A percentile compares a stretch with the other conserved stretches of the same genome.
Conservation (phyloP, 64 coral and sea anemone genomes). For the Montipora sp. region DNA sequence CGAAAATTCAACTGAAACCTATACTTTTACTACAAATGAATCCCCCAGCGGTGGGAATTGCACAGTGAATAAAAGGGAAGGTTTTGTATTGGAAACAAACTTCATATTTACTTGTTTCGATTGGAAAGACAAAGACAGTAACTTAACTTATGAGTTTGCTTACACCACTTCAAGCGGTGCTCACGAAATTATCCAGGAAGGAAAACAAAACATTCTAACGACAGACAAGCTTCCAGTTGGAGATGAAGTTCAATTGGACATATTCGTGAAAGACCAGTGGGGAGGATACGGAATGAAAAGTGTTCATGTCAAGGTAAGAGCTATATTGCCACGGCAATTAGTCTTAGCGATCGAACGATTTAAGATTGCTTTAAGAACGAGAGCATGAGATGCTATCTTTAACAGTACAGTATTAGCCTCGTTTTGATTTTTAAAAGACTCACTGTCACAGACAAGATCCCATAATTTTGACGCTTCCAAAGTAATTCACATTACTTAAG, state of each 20-base stretch:
- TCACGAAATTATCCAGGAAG: constrained; percentile 46
- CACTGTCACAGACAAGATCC: too few species aligned
- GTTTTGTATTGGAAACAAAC: constrained; percentile 48
- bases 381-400: too few species aligned
- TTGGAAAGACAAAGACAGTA: constrained; percentile 39
- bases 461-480: too few species aligned
- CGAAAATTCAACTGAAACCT: background rate
- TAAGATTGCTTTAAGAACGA: too few species aligned
- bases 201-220: background rate
- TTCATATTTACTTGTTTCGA: constrained; percentile 61
- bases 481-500: too few species aligned
- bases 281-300: constrained; percentile 20
- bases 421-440: too few species aligned
- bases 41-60: constrained; percentile 53
- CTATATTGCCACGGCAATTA: background rate
- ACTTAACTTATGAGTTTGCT: constrained; percentile 45
- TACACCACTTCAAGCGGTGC: constrained; percentile 18
- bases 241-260: constrained; percentile 15
- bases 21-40: constrained; percentile 54
- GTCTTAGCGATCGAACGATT: too few species aligned
- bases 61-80: constrained; percentile 19
- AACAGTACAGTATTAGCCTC: too few species aligned
- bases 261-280: constrained; percentile 42
- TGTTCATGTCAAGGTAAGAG: constrained; percentile 55
- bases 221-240: constrained; percentile 56